Evolutionary conservation across 2,888 invertebrate species (phyloP).

Genomic region (Stratiomys singularior): DNA sequence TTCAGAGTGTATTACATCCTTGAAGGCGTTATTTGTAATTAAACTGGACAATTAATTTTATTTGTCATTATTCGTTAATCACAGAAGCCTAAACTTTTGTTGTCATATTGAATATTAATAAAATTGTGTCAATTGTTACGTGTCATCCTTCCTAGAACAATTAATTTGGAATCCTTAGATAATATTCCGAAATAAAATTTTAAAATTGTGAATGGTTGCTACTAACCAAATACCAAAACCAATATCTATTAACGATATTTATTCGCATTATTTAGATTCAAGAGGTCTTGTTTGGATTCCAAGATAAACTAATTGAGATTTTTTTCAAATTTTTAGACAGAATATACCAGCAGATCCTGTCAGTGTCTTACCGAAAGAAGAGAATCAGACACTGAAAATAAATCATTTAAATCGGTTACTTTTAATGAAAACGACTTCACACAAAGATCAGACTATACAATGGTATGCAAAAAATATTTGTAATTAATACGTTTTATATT

Average conservation of each 20-base stretch:
- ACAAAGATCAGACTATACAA: conserved; percentile 18
- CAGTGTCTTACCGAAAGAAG: not conserved
- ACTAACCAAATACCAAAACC: conserved; percentile 43
- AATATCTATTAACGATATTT: conserved; percentile 17
- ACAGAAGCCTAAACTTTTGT: not conserved
- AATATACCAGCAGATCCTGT: not conserved
- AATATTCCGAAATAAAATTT: too few species aligned
- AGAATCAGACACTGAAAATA: conserved; percentile 2
- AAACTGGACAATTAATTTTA: too few species aligned
- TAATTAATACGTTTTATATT: too few species aligned
- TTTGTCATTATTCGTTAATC: not conserved
- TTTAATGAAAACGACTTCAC: conserved; percentile 11
- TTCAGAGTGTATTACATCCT: too few species aligned
- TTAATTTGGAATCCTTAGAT: too few species aligned
- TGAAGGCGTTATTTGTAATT: too few species aligned
- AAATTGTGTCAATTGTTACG: too few species aligned
- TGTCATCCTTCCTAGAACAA: too few species aligned
- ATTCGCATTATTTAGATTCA: not conserved
- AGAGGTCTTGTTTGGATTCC: not conserved
- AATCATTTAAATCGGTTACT: conserved; percentile 26
- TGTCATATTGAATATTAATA: too few species aligned
- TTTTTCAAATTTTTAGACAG: not conserved
- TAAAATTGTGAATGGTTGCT: not conserved
- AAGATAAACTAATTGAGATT: not conserved
- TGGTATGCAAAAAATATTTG: conserved; percentile 24